Percentiles rank a stretch among this genome's conserved stretches.
Conservation (phyloP, 1,140 invertebrate species). For the Acyrthosiphon pisum region DNA sequence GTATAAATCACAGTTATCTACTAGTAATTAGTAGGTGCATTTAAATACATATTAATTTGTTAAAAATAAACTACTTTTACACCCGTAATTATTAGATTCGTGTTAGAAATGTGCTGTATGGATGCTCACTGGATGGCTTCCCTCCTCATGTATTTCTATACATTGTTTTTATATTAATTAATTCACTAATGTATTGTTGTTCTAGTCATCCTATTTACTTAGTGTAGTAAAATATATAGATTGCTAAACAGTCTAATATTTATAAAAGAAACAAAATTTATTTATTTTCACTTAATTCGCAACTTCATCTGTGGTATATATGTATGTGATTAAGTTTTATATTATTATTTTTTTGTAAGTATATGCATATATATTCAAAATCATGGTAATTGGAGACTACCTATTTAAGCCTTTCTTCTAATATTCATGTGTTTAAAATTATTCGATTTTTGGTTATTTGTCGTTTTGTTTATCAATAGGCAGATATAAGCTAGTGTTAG, state of each 20-base stretch:
- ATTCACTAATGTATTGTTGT: not conserved
- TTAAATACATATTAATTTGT: not conserved
- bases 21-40: no score
- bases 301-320: not conserved
- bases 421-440: not conserved
- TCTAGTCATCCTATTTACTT: not conserved
- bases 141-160: not conserved
- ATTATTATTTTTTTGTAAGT: no score
- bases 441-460: not conserved
- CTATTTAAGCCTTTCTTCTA: not conserved
- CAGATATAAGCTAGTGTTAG: not conserved
- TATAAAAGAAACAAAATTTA: not conserved
- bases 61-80: not conserved
- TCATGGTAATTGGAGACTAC: not conserved
- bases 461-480: not conserved
- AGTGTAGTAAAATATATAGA: not conserved
- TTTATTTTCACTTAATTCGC: not conserved
- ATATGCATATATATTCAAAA: not conserved
- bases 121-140: not conserved
- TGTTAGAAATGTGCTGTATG: not conserved
- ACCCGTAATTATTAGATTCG: not conserved
- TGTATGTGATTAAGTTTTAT: not conserved
- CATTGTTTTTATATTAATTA: not conserved
- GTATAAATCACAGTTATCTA: no score
- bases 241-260: not conserved